Evolutionary conservation across 2,888 invertebrate genomes (phyloP).

Genomic region (Pinctada fucata): DNA sequence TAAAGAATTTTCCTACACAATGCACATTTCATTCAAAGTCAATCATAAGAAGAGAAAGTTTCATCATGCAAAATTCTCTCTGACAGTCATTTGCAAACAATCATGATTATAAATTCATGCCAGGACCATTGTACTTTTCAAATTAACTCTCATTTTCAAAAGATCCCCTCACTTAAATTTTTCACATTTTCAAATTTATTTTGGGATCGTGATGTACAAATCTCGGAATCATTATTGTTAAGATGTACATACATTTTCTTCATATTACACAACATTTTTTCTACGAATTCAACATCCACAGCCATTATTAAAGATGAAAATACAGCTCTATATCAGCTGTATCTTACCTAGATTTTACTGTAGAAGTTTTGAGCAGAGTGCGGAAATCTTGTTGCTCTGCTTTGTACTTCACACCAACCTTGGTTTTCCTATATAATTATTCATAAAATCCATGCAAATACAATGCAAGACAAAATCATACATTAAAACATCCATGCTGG

Average conservation of each 20-base stretch:
- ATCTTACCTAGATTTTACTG: conserved; percentile 34
- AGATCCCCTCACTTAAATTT: neutral
- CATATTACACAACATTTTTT: neutral
- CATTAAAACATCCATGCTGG: neutral
- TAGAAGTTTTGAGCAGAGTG: conserved; percentile 44
- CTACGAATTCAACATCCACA: too few species aligned
- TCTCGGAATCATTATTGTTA: neutral
- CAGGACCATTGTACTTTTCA: too few species aligned
- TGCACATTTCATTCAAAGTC: conserved; percentile 4
- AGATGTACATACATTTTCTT: neutral
- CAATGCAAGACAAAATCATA: conserved; percentile 1
- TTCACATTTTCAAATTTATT: neutral
- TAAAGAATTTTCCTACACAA: too few species aligned
- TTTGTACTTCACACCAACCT: conserved; percentile 51
- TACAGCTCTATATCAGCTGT: neutral
- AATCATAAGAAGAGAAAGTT: neutral
- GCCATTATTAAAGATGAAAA: too few species aligned
- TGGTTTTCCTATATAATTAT: conserved; percentile 49
- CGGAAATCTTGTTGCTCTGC: conserved; percentile 57
- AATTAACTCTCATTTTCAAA: too few species aligned
- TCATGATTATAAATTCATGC: too few species aligned
- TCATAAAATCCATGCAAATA: conserved; percentile 14
- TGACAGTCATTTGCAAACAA: too few species aligned
- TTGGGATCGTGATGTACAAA: neutral
- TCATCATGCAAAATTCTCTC: neutral